These are phyloP conservation scores for Diaphora mendica DNA, from an alignment of 2,888 invertebrate genomes.

Conservation along the genomic window DNA sequence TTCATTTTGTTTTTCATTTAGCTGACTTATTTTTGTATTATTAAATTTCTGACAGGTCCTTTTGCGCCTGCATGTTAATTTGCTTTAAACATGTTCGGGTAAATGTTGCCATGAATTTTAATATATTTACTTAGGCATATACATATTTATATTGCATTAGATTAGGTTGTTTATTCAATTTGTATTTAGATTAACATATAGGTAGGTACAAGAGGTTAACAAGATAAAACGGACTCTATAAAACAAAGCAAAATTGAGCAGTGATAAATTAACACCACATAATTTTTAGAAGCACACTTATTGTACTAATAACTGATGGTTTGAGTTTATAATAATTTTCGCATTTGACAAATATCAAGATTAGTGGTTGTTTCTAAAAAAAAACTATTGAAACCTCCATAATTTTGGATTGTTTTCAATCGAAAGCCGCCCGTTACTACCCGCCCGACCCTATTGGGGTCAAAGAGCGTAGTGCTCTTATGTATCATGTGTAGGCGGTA, in stretches of 20 bases:
- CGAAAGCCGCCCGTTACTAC: background rate
- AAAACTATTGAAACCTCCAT: background rate
- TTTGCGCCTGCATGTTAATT: slow-evolving; percentile 17
- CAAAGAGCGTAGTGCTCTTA: background rate
- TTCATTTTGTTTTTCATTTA: slow-evolving; percentile 60
- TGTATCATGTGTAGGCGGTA: background rate
- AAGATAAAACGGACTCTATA: background rate
- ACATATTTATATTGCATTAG: background rate
- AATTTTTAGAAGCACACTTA: too few relatives aligned
- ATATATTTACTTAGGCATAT: background rate
- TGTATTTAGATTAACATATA: background rate
- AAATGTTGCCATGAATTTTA: background rate
- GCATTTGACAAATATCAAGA: background rate
- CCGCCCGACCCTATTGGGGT: background rate
- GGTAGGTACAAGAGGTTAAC: background rate
- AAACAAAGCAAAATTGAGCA: background rate
- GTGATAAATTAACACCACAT: background rate
- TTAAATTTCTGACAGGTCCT: slow-evolving; percentile 65
- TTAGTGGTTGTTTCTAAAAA: background rate
- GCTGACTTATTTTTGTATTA: slow-evolving; percentile 62
- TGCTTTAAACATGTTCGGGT: too few relatives aligned
- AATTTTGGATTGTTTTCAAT: background rate
- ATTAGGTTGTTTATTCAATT: background rate
- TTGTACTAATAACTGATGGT: background rate
- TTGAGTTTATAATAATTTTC: background rate